Base-by-base conservation (phyloP, 2,113 vertebrate species). In the Noctilio leporinus region DNA sequence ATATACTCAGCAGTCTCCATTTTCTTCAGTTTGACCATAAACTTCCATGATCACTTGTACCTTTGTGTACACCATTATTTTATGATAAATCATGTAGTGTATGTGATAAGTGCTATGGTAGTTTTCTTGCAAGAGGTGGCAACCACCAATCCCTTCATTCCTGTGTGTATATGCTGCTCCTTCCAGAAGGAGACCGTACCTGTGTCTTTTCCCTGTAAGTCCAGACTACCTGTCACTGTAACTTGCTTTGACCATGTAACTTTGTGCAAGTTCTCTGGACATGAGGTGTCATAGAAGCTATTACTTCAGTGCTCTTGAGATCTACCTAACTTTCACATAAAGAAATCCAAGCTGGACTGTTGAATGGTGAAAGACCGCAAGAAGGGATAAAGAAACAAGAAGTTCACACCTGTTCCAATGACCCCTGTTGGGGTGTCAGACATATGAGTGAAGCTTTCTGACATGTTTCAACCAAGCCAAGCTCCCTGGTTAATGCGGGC, bases 1-100 rank as follows among this genome's bases (percentile, higher is more conserved):
- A 45, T 12, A 9, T 0, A 9, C 10, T 81, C 5, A n/a, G 26
- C 45, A 11, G 9, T 43, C 1, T n/a, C 7, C 17, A 3, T 75
- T 47, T 33, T 64, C n/a, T 92, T 69, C 38, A 72, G 1, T 20
- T 43, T 47, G 43, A 17, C n/a, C 47, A 7, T 67, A 53, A 86
- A 33, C 10, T 67, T 64, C 26, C 40, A 0, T 64, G 51, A n/a
- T 3, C 11, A n/a, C n/a, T 67, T 10, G 1, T 2, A 19, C 26
- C 24, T 78, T 43, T 82, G 69, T 0, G 22, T 26, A 35, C 1
- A 10, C 26, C 0, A n/a, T 49, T 33, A 49, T 43, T 5, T 62
- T 57, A n/a, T 1, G 2, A 57, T 38, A 26, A 51, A 33, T 92
- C 59, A 17, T 33, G 14, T 33, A 35, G 33, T 19, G 8, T 3